Evolutionary conservation across 2,113 vertebrate genomes (phyloP).

Genomic region (Pardalotus punctatus): DNA sequence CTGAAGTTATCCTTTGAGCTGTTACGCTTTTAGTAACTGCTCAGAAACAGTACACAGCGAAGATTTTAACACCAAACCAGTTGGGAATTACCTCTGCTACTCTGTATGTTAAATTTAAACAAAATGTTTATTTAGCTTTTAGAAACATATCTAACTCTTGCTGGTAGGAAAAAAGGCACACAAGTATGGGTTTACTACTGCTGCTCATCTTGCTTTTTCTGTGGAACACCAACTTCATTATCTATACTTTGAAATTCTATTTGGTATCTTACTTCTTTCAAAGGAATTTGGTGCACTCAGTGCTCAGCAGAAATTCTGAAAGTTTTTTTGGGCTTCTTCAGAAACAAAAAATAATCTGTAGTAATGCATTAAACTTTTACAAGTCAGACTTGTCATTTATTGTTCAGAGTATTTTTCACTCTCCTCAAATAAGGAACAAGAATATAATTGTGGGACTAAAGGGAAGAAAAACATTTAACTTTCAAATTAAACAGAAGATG

Average conservation of each 20-base stretch:
- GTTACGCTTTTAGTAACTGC: neutral
- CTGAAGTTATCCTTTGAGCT: neutral
- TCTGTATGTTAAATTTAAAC: neutral
- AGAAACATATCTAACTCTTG: neutral
- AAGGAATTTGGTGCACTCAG: neutral
- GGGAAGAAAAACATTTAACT: constrained; percentile 28
- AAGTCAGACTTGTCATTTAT: constrained; percentile 29
- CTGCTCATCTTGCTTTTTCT: neutral
- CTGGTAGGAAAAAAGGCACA: neutral
- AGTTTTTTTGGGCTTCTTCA: neutral
- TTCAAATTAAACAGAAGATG: constrained; percentile 48
- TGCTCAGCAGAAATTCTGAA: neutral
- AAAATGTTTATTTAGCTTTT: neutral
- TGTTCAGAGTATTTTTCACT: constrained; percentile 42
- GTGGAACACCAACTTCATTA: neutral
- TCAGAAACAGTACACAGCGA: neutral
- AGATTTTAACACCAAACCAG: neutral
- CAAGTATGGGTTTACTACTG: neutral
- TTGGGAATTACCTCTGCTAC: neutral
- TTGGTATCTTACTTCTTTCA: neutral
- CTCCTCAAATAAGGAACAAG: constrained; percentile 21
- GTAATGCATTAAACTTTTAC: neutral
- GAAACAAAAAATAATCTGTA: neutral
- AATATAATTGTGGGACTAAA: constrained; percentile 22
- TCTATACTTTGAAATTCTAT: neutral